Percentiles rank a stretch among this genome's conserved stretches.
phyloP scores from a whole-genome alignment of 2,797 vertebrate genomes.

The Schizopygopsis malacanthus region DNA sequence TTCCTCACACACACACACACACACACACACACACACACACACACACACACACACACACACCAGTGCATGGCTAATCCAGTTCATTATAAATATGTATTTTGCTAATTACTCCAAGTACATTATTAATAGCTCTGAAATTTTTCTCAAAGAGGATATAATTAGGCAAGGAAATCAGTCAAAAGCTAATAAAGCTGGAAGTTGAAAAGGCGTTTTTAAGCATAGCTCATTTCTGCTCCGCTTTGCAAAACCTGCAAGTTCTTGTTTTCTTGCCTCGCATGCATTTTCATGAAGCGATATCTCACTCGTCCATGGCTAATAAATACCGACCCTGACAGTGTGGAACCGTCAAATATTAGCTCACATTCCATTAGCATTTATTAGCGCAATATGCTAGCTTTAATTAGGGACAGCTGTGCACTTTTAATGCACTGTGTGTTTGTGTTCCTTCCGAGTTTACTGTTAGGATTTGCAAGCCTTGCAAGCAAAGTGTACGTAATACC shows the following conservation, averaged over 20 bases:
- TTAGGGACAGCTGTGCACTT: conserved; percentile 52
- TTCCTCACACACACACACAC: not conserved
- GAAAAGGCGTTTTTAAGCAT: conserved; percentile 78
- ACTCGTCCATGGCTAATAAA: conserved; percentile 37
- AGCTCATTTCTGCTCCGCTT: conserved; percentile 39
- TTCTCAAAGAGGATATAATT: conserved; percentile 80
- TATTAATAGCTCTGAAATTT: conserved; percentile 81
- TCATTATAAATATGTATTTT: conserved; percentile 79
- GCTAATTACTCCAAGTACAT: conserved; percentile 80
- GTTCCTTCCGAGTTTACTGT: conserved; percentile 32
- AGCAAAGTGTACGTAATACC: not conserved
- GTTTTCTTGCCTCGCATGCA: conserved; percentile 10
- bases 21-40: conserved; percentile 33
- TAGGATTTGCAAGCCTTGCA: conserved; percentile 18
- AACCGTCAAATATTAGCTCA: conserved; percentile 83
- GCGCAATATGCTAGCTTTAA: conserved; percentile 67
- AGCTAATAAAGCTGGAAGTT: conserved; percentile 78
- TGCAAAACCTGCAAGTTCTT: conserved; percentile 18
- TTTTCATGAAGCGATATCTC: conserved; percentile 34
- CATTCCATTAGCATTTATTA: conserved; percentile 83
- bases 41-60: conserved; percentile 30
- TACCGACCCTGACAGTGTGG: conserved; percentile 52
- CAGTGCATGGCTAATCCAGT: conserved; percentile 65
- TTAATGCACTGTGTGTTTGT: conserved; percentile 45
- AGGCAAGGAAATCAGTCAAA: conserved; percentile 80